phyloP scores from a whole-genome alignment of 1,140 invertebrate genomes.

The Radopholus similis region DNA sequence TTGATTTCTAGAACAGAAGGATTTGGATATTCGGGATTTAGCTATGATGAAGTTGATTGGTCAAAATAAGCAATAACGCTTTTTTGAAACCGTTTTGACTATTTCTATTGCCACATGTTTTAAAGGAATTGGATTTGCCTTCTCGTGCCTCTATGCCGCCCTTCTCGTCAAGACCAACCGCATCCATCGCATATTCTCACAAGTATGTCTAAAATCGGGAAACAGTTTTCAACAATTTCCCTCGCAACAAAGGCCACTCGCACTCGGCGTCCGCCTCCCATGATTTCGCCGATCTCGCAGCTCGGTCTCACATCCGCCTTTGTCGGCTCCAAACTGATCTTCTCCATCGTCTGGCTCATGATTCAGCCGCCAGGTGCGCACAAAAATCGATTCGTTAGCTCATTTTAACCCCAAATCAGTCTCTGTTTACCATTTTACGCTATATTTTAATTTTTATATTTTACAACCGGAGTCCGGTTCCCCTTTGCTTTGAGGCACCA shows the following conservation, averaged over 20 bases:
- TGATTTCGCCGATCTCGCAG: conserved; percentile 75
- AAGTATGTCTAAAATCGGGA: conserved; percentile 19
- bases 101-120: background rate
- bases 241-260: conserved; percentile 62
- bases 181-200: conserved; percentile 71
- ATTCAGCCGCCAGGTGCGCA: conserved; percentile 67
- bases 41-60: too few relatives aligned
- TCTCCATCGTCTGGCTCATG: conserved; percentile 68
- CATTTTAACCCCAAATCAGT: too few relatives aligned
- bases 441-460: conserved; percentile 25
- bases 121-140: conserved; percentile 67
- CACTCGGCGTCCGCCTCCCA: conserved; percentile 69
- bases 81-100: background rate
- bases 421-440: too few relatives aligned
- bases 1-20: too few relatives aligned
- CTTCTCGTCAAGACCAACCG: conserved; percentile 75
- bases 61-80: too few relatives aligned
- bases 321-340: conserved; percentile 67
- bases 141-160: conserved; percentile 72
- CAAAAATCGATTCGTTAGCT: background rate
- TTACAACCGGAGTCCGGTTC: too few relatives aligned
- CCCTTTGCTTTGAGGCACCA: conserved; percentile 39
- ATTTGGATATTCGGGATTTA: too few relatives aligned
- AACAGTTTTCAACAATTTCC: background rate
- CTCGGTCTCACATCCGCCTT: conserved; percentile 67